A percentile compares a stretch with the other conserved stretches of the same genome.
phyloP scores from a whole-genome alignment of 2,797 vertebrate species.

The Loriculus beryllinus region DNA sequence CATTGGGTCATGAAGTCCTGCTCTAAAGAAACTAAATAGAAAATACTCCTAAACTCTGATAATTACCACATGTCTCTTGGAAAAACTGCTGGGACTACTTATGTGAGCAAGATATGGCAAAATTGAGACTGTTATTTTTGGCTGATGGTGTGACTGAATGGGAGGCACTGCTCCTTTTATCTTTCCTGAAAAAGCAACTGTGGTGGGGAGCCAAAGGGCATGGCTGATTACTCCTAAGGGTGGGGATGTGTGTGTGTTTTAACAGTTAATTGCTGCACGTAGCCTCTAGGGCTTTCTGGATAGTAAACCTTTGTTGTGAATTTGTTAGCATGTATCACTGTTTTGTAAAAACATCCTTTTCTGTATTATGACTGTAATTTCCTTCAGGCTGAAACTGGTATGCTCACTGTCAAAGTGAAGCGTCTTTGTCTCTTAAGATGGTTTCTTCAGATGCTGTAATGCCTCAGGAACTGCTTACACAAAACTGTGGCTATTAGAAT shows the following conservation, averaged over 20 bases:
- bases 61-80: not conserved
- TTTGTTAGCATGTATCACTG: not conserved
- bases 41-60: not conserved
- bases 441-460: not conserved
- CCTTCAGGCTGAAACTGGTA: not conserved
- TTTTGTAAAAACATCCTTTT: not conserved
- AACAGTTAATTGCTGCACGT: not conserved
- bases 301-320: not conserved
- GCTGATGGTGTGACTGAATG: not conserved
- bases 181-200: not conserved
- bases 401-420: not conserved
- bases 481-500: not conserved
- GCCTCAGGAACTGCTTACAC: constrained; percentile 1
- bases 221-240: not conserved
- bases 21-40: not conserved
- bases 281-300: not conserved
- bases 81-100: not conserved
- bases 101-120: not conserved
- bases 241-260: not conserved
- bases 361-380: not conserved
- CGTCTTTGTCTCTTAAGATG: not conserved
- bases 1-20: not conserved
- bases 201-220: not conserved
- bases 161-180: not conserved
- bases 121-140: constrained; percentile 8